Evolutionary conservation across 2,888 invertebrate species (phyloP), one percentile per base, ranked within the genome.

Genomic region (Trachelus iudaicus): DNA sequence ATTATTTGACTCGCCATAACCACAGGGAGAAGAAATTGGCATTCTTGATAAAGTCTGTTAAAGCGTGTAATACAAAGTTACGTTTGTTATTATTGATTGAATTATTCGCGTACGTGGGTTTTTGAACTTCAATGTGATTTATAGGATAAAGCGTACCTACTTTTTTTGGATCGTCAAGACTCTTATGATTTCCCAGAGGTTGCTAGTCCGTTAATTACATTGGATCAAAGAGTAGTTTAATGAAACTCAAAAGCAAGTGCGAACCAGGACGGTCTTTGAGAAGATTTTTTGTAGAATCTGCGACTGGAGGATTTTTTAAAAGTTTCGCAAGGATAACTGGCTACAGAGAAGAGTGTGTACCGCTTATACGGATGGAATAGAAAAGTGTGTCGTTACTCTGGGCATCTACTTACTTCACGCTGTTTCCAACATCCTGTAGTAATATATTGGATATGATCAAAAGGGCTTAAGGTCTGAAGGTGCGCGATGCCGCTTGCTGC

Each of bases 201-300:
- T 23, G 56, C 71, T 77, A 79, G 81, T 82, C 83, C 80, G 84
- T 84, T 85, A 84, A 85, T 85, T 85, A 85, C 82, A 78, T 80
- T 77, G 81, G 84, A 85, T 85, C 85, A 85, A 85, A 85, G 84
- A 79, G 75, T 73, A 77, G 81, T 80, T 85, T 85, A 85, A 85
- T 85, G 82, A 84, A 85, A 81, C 76, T 80, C 81, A 81, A 81
- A 79, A 82, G 80, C 56, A 56, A 56, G 23, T 23, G 23, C 9
- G 23, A 56, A 2, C 2, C 56, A 9, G 23, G 23, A 56, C 23
- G 23, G 23, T 56, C 23, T 56, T 23, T 23, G 56, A 56, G 2
- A 56, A 56, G 23, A 23, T 23, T 56, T 9, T 6, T 56, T 2
- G 9, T 6, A 2, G 2, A 6, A 56, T 56, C 23, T 23, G 9